These are phyloP conservation scores for Acronicta psi DNA, from an alignment of 2,888 invertebrate species.

Conservation along the genomic window DNA sequence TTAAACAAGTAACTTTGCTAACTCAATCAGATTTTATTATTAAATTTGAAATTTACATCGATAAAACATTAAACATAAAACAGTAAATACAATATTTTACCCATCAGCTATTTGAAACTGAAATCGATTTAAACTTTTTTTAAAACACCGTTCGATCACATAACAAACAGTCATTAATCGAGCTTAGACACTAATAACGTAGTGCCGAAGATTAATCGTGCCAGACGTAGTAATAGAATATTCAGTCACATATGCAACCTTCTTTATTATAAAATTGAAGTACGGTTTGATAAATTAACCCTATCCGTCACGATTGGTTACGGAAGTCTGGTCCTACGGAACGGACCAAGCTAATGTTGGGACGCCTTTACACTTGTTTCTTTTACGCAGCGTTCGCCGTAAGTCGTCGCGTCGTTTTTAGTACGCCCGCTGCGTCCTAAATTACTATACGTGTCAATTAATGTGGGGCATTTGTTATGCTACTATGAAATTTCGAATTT, in stretches of 20 bases:
- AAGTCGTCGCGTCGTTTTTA: slow-evolving; percentile 34
- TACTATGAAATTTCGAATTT: slow-evolving; percentile 28
- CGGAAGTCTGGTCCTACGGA: slow-evolving; percentile 73
- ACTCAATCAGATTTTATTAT: too few relatives aligned
- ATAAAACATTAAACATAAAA: not conserved
- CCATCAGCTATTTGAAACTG: slow-evolving; percentile 19
- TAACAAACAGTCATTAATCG: slow-evolving; percentile 86
- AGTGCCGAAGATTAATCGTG: slow-evolving; percentile 82
- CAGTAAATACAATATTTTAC: slow-evolving; percentile 10
- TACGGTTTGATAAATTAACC: slow-evolving; percentile 84
- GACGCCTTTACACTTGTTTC: slow-evolving; percentile 60
- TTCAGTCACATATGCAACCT: slow-evolving; percentile 86
- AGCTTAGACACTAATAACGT: slow-evolving; percentile 83
- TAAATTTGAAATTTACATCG: not conserved
- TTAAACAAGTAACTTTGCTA: too few relatives aligned
- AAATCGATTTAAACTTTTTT: slow-evolving; percentile 45
- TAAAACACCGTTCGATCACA: slow-evolving; percentile 71
- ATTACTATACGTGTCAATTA: slow-evolving; percentile 54
- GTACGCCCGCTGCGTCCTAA: slow-evolving; percentile 49
- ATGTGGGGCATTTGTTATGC: slow-evolving; percentile 41
- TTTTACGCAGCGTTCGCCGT: slow-evolving; percentile 43
- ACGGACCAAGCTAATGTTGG: slow-evolving; percentile 46
- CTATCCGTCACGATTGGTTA: slow-evolving; percentile 88
- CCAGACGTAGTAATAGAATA: slow-evolving; percentile 83
- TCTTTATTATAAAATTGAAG: slow-evolving; percentile 86